phyloP scores from a whole-genome alignment of 2,113 vertebrate genomes.

The Limnothrissa miodon region DNA sequence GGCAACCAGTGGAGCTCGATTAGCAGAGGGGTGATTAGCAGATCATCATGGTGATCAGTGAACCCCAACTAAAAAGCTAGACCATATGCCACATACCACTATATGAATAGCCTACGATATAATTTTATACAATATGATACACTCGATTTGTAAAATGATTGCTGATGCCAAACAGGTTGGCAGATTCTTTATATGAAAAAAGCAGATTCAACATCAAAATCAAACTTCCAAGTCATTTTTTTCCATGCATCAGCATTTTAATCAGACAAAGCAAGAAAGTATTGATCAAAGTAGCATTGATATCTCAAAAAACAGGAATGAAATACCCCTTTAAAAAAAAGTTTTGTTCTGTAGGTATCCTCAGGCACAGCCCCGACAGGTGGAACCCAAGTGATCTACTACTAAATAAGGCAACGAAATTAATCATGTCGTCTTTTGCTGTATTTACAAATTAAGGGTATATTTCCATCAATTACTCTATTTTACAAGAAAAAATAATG shows the following conservation, averaged over 20 bases:
- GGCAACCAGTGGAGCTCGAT: too few relatives aligned
- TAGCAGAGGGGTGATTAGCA: too few relatives aligned
- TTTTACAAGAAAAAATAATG: background rate
- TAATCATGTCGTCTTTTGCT: conserved; percentile 58
- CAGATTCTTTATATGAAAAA: background rate
- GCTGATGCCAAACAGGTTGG: background rate
- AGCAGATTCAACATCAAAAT: background rate
- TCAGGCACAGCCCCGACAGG: conserved; percentile 70
- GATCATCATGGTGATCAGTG: too few relatives aligned
- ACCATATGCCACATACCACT: too few relatives aligned
- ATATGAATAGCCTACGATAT: too few relatives aligned
- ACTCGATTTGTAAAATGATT: background rate
- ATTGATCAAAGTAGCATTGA: conserved; percentile 74
- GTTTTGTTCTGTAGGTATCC: conserved; percentile 59
- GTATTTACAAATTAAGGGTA: conserved; percentile 17
- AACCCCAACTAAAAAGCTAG: too few relatives aligned
- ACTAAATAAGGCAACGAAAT: conserved; percentile 71
- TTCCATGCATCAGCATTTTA: conserved; percentile 72
- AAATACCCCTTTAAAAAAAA: conserved; percentile 64
- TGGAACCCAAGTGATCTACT: conserved; percentile 68
- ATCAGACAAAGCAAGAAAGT: conserved; percentile 75
- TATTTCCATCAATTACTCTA: conserved; percentile 15
- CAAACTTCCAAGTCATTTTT: conserved; percentile 24
- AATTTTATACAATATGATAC: too few relatives aligned
- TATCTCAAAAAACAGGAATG: conserved; percentile 58